phyloP scores from a whole-genome alignment of 2,797 vertebrate genomes.

The Chromobotia macracanthus region DNA sequence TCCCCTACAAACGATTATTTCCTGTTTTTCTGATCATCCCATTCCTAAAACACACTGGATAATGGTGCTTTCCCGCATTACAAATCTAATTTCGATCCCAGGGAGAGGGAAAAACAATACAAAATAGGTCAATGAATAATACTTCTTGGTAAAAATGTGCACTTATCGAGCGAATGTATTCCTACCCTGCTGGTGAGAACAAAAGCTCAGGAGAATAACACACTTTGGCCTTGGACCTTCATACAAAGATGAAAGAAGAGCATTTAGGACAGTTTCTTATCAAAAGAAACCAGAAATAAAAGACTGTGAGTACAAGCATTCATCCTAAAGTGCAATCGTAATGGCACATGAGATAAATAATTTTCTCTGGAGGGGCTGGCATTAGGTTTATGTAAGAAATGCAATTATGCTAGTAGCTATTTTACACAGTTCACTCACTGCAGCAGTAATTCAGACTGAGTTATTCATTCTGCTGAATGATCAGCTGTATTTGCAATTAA shows the following conservation, averaged over 20 bases:
- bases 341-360: constrained; percentile 19
- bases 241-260: constrained; percentile 38
- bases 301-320: constrained; percentile 38
- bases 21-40: constrained; percentile 35
- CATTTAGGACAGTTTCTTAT: constrained; percentile 57
- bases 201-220: constrained; percentile 56
- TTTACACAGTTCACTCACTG: constrained; percentile 13
- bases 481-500: constrained; percentile 11
- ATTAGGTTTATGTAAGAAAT: constrained; percentile 39
- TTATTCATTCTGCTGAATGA: constrained; percentile 5
- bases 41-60: constrained; percentile 40
- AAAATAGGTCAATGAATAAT: constrained; percentile 58
- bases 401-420: constrained; percentile 22
- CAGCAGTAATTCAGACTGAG: neutral
- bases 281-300: constrained; percentile 55
- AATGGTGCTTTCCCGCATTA: constrained; percentile 48
- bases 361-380: constrained; percentile 28
- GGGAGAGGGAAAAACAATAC: constrained; percentile 54
- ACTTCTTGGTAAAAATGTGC: constrained; percentile 44
- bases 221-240: constrained; percentile 54
- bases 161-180: constrained; percentile 47
- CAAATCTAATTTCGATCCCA: constrained; percentile 55
- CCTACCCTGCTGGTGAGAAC: constrained; percentile 47
- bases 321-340: constrained; percentile 34
- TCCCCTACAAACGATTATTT: constrained; percentile 11